These are phyloP conservation scores for Falcunculus frontatus DNA, from an alignment of 2,113 vertebrate genomes.

Conservation along the genomic window DNA sequence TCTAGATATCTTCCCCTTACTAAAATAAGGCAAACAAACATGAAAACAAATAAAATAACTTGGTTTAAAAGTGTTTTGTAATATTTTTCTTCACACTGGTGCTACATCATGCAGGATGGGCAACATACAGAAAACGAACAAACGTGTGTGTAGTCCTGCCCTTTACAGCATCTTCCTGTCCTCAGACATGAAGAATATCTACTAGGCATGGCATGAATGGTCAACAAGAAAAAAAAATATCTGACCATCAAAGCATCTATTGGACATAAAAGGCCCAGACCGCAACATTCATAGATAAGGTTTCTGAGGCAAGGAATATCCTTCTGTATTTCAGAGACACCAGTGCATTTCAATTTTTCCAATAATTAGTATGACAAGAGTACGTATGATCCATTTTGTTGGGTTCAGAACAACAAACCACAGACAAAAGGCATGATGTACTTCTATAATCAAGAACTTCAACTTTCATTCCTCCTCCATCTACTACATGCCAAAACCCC, in stretches of 20 bases:
- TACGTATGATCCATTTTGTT: fast-evolving
- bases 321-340: not conserved
- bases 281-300: not conserved
- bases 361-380: not conserved
- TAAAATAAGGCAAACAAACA: not conserved
- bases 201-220: not conserved
- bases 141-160: not conserved
- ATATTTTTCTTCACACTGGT: not conserved
- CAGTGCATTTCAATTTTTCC: not conserved
- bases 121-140: not conserved
- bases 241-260: not conserved
- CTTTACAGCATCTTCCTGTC: not conserved
- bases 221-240: not conserved
- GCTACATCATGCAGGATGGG: not conserved
- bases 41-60: not conserved
- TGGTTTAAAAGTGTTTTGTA: not conserved
- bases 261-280: not conserved
- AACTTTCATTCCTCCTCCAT: not conserved
- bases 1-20: not conserved
- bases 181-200: not conserved
- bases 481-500: not conserved
- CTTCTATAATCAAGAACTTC: not conserved
- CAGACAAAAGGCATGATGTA: fast-evolving
- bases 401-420: not conserved
- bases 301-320: not conserved